Base-by-base conservation (phyloP, 2,797 vertebrate genomes). In the Platyrinchus mystaceus region DNA sequence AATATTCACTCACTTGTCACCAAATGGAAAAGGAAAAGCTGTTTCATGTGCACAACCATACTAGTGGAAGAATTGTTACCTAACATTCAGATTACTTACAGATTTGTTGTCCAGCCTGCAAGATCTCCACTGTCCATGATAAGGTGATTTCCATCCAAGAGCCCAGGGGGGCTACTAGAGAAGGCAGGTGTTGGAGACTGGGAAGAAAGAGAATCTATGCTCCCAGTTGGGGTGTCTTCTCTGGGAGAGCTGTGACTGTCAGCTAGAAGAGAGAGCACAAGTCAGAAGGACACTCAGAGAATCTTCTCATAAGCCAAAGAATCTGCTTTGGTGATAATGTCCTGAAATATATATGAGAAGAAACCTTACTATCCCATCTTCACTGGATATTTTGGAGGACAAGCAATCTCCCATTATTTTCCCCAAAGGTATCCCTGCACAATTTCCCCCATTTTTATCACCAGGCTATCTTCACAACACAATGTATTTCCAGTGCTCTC, bases 121-220 rank as follows among this genome's bases (percentile, higher is more conserved):
- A 90, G 76, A 71, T 96, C 92, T 71, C 95, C 95, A 0, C 90
- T 96, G 56, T 97, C 97, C 92, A 95, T 20, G 53, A 95, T 90
- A 24, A 98, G 96, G 37, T 98, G 97, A 84, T 98, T 97, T 81
- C 95, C 98, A 7, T 97, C 98, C 93, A 96, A 47, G 39, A 96
- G 98, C 78, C 98, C 98, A 2, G 97, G 92, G 5, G 98, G 97
- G n/a, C 97, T 98, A 47, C 98, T 98, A 10, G 98, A 98, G 82
- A 97, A 71, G 2, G 94, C 93, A 27, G 97, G 97, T 2, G 97
- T 98, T 1, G 99, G 99, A 30, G 99, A 99, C 15, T 99, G 98
- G 37, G 99, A 99, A 30, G 99, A 99, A 41, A 99, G 98, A 0
- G 99, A 99, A 96, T 99, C 99, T 28, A 98, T 98, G 94, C 99